phyloP scores from a whole-genome alignment of 23 tunicate genomes.

The Aplidium turbinatum region DNA sequence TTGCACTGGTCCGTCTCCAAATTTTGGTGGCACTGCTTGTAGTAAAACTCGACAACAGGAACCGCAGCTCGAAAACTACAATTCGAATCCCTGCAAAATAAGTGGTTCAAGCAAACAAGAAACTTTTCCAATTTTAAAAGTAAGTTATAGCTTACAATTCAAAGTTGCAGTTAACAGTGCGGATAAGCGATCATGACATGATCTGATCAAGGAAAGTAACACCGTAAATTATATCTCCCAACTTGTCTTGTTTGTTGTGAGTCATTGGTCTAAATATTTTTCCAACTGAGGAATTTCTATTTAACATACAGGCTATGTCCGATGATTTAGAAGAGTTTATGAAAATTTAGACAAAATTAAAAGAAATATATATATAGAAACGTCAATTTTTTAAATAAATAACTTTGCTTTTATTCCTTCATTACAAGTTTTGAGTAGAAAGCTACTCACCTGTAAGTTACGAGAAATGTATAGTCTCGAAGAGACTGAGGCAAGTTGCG shows the following conservation, averaged over 20 bases:
- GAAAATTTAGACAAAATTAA: background rate
- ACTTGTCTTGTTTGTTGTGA: too few species aligned
- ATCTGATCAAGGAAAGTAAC: too few species aligned
- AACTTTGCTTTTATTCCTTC: background rate
- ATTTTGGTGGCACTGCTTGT: constrained; percentile 19
- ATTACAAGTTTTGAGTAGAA: too few species aligned
- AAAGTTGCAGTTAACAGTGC: too few species aligned
- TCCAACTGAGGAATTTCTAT: too few species aligned
- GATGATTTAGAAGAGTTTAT: background rate
- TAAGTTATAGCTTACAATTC: too few species aligned
- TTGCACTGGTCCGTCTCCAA: constrained; percentile 10
- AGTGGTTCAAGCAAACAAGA: too few species aligned
- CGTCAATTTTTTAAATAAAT: background rate
- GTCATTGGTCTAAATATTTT: too few species aligned
- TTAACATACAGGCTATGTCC: too few species aligned
- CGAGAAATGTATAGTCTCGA: constrained; percentile 20
- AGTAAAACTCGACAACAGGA: constrained; percentile 49
- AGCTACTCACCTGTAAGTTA: constrained; percentile 34
- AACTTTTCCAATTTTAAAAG: too few species aligned
- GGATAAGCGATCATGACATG: too few species aligned
- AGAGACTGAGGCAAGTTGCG: background rate
- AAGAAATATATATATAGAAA: background rate
- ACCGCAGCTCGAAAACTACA: constrained; percentile 56
- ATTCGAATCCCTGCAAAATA: constrained; percentile 52
- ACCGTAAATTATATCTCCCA: too few species aligned